Evolutionary conservation across 2,888 invertebrate species (phyloP).

Genomic region (Aporophyla nigra): DNA sequence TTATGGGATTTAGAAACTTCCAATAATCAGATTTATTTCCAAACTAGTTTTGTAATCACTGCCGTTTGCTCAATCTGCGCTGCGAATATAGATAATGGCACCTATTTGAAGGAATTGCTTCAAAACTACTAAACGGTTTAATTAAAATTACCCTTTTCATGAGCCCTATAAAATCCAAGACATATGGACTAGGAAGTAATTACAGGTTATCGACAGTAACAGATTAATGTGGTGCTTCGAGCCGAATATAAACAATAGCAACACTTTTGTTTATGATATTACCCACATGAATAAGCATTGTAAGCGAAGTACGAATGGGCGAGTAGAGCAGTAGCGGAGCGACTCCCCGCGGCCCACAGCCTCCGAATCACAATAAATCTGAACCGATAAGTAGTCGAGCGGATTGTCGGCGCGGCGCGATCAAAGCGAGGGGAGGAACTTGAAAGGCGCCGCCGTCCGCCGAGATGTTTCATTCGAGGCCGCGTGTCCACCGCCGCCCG

Average conservation of each 20-base stretch:
- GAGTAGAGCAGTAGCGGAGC: slow-evolving; percentile 73
- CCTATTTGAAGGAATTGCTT: slow-evolving; percentile 4
- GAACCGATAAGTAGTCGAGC: slow-evolving; percentile 90
- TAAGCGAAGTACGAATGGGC: slow-evolving; percentile 76
- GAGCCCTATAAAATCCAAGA: slow-evolving; percentile 16
- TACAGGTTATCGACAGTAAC: slow-evolving; percentile 34
- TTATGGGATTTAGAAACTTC: not conserved
- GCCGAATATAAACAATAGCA: slow-evolving; percentile 50
- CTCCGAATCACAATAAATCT: slow-evolving; percentile 90
- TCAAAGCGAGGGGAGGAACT: slow-evolving; percentile 88
- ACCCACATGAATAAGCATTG: slow-evolving; percentile 76
- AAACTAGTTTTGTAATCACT: not conserved
- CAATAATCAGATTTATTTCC: not conserved
- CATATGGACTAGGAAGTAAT: slow-evolving; percentile 45
- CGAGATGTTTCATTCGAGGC: slow-evolving; percentile 81
- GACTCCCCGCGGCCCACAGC: slow-evolving; percentile 84
- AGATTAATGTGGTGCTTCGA: slow-evolving; percentile 25
- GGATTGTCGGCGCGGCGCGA: slow-evolving; percentile 89
- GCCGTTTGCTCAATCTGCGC: not conserved
- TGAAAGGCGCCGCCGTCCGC: slow-evolving; percentile 85
- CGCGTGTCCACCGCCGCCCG: slow-evolving; percentile 84
- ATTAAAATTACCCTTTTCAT: slow-evolving; percentile 14
- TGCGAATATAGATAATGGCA: not conserved
- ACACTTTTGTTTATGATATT: slow-evolving; percentile 77
- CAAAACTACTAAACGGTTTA: slow-evolving; percentile 4